Evolutionary conservation across 2,113 vertebrate species (phyloP).

Genomic region (Redunca redunca): DNA sequence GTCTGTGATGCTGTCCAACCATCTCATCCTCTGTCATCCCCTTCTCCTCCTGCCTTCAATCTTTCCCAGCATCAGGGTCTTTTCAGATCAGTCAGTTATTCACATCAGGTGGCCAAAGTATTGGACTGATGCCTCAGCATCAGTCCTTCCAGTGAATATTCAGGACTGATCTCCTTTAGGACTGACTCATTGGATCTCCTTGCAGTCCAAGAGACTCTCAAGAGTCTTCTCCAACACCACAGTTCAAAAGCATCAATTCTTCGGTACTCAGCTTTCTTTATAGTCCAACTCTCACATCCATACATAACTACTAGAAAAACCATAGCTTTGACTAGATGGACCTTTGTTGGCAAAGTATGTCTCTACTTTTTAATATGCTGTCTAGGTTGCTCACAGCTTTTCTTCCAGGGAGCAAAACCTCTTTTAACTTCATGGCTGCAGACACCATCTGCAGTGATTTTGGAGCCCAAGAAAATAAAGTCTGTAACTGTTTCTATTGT

Average conservation of each 20-base stretch:
- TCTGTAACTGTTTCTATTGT: not conserved
- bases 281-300: not conserved
- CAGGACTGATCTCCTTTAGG: not conserved
- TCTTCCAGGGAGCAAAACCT: not conserved
- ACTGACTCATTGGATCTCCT: not conserved
- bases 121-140: not conserved
- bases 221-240: not conserved
- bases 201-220: not conserved
- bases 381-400: not conserved
- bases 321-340: not conserved
- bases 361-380: not conserved
- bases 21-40: not conserved
- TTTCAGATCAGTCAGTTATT: not conserved
- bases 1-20: not conserved
- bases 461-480: not conserved
- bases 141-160: not conserved
- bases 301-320: not conserved
- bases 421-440: not conserved
- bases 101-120: not conserved
- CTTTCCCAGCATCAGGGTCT: not conserved
- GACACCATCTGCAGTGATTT: not conserved
- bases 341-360: not conserved
- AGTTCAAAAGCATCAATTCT: not conserved
- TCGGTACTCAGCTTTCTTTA: not conserved
- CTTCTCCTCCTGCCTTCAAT: not conserved